Conservation (phyloP, 2,888 invertebrate species). For the Apodemia duryi region DNA sequence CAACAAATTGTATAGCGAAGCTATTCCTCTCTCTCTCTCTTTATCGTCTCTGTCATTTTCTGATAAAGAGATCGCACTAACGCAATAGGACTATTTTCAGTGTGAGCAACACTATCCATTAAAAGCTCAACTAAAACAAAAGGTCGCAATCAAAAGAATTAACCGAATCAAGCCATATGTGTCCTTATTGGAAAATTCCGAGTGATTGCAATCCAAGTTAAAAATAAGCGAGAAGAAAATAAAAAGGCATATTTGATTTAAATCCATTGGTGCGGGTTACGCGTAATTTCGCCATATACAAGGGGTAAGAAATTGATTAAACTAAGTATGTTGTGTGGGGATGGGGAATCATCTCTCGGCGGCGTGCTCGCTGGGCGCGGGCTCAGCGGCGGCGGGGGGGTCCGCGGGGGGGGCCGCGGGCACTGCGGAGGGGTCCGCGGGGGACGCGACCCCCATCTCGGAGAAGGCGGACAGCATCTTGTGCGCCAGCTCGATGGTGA, state of each 20-base stretch:
- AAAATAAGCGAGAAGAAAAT: not conserved
- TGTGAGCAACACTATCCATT: no score
- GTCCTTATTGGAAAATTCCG: not conserved
- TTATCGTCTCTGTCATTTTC: no score
- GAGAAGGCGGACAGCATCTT: slow-evolving; percentile 63
- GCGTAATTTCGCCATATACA: slow-evolving; percentile 13
- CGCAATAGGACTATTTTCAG: no score
- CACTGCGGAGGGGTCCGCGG: slow-evolving; percentile 20
- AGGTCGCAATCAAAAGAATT: no score
- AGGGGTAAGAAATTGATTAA: slow-evolving; percentile 13
- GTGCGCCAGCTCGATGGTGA: slow-evolving; percentile 46
- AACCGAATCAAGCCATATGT: no score
- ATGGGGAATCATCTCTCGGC: slow-evolving; percentile 27
- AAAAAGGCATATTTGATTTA: not conserved
- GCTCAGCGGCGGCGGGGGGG: slow-evolving; percentile 8
- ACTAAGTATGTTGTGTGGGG: slow-evolving; percentile 15
- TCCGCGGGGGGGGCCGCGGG: slow-evolving; percentile 17
- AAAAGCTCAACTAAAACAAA: no score
- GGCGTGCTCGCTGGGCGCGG: slow-evolving; percentile 16
- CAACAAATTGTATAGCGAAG: no score
- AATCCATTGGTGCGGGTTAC: not conserved
- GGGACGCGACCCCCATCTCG: slow-evolving; percentile 45
- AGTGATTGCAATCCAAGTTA: not conserved
- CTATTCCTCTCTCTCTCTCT: no score
- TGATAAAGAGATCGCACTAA: no score